These are phyloP conservation scores for Martes martes DNA, from an alignment of 2,113 vertebrate genomes.

Conservation along the genomic window DNA sequence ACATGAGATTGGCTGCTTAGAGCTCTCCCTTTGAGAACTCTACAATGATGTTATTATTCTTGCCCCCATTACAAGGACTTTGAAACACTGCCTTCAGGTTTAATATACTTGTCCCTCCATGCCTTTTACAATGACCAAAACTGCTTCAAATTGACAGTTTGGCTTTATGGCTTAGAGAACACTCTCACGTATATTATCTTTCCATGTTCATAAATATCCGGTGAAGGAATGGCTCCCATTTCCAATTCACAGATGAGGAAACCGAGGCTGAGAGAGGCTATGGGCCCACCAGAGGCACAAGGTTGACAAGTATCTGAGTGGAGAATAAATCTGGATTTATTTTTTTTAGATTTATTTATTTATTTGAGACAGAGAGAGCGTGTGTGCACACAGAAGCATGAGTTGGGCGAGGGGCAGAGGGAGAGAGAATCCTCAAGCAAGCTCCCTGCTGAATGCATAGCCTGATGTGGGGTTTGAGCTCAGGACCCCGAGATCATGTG, in stretches of 20 bases:
- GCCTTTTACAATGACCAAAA: neutral
- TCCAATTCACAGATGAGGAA: neutral
- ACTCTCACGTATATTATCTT: neutral
- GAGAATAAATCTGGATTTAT: neutral
- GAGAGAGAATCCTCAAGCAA: neutral
- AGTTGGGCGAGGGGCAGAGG: neutral
- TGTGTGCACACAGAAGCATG: accelerated
- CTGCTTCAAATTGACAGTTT: neutral
- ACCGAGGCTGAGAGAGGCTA: neutral
- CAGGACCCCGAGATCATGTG: neutral
- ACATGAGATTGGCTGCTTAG: neutral
- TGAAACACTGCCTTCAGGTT: neutral
- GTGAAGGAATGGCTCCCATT: neutral
- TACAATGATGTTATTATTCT: neutral
- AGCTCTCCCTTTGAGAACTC: neutral
- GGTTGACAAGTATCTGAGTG: neutral
- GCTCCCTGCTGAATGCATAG: neutral
- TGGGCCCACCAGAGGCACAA: neutral
- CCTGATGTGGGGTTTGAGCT: neutral
- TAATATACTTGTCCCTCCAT: neutral
- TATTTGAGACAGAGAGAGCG: neutral
- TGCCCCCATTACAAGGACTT: neutral
- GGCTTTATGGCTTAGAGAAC: neutral
- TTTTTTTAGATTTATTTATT: neutral
- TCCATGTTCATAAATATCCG: neutral